Evolutionary conservation across 2,113 vertebrate genomes (phyloP).

Genomic region (Myotis yumanensis): DNA sequence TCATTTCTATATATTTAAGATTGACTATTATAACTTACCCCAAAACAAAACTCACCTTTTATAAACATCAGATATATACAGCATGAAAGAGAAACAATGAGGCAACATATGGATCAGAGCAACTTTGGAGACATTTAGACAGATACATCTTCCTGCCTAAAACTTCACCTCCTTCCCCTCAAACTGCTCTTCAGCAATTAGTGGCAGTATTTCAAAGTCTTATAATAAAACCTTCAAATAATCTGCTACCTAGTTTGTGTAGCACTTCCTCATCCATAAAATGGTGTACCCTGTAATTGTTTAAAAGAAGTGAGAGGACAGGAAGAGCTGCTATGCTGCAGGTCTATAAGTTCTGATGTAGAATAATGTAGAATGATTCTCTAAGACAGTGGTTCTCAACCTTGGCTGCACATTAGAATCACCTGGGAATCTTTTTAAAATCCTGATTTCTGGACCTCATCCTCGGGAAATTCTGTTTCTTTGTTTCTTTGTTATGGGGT

Average conservation of each 20-base stretch:
- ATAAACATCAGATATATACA: neutral
- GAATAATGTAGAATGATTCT: neutral
- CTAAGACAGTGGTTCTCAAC: neutral
- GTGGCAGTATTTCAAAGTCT: neutral
- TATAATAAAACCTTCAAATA: neutral
- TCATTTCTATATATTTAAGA: slow-evolving; percentile 22
- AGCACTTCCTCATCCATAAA: neutral
- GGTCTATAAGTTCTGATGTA: neutral
- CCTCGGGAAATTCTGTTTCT: too few species aligned
- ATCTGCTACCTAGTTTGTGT: neutral
- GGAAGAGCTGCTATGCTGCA: neutral
- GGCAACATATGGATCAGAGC: neutral
- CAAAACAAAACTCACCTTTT: neutral
- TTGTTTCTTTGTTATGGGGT: too few species aligned
- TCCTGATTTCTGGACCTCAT: too few species aligned
- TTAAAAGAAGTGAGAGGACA: neutral
- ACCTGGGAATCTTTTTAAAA: too few species aligned
- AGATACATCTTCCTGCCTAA: neutral
- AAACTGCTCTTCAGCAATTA: neutral
- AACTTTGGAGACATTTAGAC: neutral
- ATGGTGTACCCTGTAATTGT: neutral
- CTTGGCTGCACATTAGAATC: too few species aligned
- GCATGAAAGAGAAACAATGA: neutral
- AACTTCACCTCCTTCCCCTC: neutral
- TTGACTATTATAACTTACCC: neutral